These are phyloP conservation scores for Myocastor coypus DNA, from an alignment of 2,113 vertebrate genomes.

Conservation along the genomic window DNA sequence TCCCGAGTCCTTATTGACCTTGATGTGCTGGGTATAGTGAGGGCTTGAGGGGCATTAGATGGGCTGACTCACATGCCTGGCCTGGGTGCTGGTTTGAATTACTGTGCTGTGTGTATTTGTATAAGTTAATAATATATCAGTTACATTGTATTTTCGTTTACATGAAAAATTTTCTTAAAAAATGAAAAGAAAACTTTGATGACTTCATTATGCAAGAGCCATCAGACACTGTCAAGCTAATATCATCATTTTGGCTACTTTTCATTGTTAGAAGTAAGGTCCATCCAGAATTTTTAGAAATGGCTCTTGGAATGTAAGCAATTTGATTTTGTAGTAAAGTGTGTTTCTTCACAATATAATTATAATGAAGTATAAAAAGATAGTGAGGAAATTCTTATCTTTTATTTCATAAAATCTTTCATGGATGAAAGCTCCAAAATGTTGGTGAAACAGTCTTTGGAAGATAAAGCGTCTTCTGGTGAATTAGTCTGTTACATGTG, in stretches of 20 bases:
- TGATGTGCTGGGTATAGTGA: no score
- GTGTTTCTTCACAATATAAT: slow-evolving; percentile 86
- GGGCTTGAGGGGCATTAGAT: no score
- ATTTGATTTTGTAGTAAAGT: slow-evolving; percentile 89
- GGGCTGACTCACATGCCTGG: no score
- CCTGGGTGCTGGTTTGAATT: background rate
- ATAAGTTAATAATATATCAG: slow-evolving; percentile 78
- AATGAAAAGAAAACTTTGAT: slow-evolving; percentile 63
- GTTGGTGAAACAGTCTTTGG: slow-evolving; percentile 80
- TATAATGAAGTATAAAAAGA: slow-evolving; percentile 86
- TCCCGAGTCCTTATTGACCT: no score
- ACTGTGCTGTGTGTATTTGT: slow-evolving; percentile 19
- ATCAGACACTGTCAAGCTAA: slow-evolving; percentile 83
- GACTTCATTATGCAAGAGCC: slow-evolving; percentile 86
- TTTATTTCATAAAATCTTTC: slow-evolving; percentile 82
- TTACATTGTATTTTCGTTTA: slow-evolving; percentile 78
- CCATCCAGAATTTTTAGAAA: slow-evolving; percentile 81
- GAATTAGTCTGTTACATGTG: slow-evolving; percentile 81
- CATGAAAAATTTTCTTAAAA: slow-evolving; percentile 75
- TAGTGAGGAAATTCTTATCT: slow-evolving; percentile 78
- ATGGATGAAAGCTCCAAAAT: slow-evolving; percentile 74
- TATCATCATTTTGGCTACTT: slow-evolving; percentile 86
- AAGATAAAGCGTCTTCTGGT: slow-evolving; percentile 78
- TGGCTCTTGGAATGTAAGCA: background rate
- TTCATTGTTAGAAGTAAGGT: slow-evolving; percentile 88